These are phyloP conservation scores for Musca domestica DNA, from an alignment of 1,140 invertebrate genomes.

Conservation along the genomic window DNA sequence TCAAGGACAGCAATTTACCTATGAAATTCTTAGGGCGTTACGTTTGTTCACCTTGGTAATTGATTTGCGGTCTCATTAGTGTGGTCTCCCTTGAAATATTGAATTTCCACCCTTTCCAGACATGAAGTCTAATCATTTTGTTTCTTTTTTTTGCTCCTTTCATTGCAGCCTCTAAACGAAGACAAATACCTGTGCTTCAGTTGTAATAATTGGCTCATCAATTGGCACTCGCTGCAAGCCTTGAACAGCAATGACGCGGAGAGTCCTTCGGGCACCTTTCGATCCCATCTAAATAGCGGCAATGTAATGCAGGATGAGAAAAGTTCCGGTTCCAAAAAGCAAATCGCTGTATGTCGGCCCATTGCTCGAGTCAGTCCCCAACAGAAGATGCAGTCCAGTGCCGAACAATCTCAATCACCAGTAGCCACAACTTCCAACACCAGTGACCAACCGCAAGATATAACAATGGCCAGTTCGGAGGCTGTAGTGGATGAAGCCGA, in stretches of 20 bases:
- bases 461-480: neutral
- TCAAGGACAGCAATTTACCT: neutral
- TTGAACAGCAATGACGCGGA: slow-evolving; percentile 50
- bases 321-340: slow-evolving; percentile 23
- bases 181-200: slow-evolving; percentile 53
- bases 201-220: slow-evolving; percentile 53
- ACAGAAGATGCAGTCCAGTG: neutral
- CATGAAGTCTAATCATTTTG: too few relatives aligned
- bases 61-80: slow-evolving; percentile 4
- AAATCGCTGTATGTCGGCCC: slow-evolving; percentile 5
- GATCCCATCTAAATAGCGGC: slow-evolving; percentile 39
- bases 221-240: slow-evolving; percentile 51
- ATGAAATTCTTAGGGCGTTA: slow-evolving; percentile 6
- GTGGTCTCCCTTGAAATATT: neutral
- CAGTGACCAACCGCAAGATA: neutral
- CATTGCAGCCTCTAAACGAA: slow-evolving; percentile 36
- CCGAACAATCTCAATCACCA: neutral
- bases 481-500: neutral
- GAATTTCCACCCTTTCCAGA: neutral
- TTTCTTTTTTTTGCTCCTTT: neutral
- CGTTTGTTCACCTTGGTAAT: neutral
- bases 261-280: slow-evolving; percentile 33
- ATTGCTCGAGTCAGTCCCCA: slow-evolving; percentile 21
- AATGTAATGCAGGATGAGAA: slow-evolving; percentile 24
- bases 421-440: slow-evolving; percentile 17